Conservation (phyloP, 2,888 invertebrate genomes). For the Diarsia rubi region DNA sequence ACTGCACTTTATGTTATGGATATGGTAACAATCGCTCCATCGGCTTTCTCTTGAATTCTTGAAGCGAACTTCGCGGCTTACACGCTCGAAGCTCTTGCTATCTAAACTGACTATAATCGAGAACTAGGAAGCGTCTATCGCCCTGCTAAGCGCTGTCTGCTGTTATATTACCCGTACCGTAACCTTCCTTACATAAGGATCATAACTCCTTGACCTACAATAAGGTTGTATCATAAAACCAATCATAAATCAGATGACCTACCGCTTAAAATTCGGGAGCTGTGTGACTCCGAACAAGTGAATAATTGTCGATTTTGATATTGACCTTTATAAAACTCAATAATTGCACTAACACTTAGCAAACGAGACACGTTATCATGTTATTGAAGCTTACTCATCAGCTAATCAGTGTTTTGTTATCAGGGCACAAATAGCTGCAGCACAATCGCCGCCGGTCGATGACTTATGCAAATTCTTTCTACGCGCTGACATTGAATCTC, state of each 20-base stretch:
- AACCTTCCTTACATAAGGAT: background rate
- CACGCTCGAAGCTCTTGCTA: conserved; percentile 16
- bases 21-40: conserved; percentile 65
- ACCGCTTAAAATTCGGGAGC: background rate
- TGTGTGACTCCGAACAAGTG: background rate
- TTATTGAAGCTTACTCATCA: conserved; percentile 62
- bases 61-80: conserved; percentile 34
- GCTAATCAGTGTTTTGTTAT: conserved; percentile 61
- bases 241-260: background rate
- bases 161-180: background rate
- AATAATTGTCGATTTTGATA: background rate
- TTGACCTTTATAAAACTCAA: conserved; percentile 29
- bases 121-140: background rate
- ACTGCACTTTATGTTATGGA: conserved; percentile 72
- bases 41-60: conserved; percentile 70
- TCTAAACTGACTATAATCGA: background rate
- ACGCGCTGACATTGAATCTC: conserved; percentile 66
- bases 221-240: background rate
- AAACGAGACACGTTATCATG: conserved; percentile 57
- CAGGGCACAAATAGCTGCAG: conserved; percentile 59
- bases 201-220: conserved; percentile 23
- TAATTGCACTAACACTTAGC: conserved; percentile 45
- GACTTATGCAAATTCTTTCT: conserved; percentile 72
- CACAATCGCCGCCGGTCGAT: conserved; percentile 66
- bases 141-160: background rate